A percentile compares a stretch with the other conserved stretches of the same genome.
phyloP scores from a whole-genome alignment of 1,140 invertebrate genomes.

The Orchesella cincta region DNA sequence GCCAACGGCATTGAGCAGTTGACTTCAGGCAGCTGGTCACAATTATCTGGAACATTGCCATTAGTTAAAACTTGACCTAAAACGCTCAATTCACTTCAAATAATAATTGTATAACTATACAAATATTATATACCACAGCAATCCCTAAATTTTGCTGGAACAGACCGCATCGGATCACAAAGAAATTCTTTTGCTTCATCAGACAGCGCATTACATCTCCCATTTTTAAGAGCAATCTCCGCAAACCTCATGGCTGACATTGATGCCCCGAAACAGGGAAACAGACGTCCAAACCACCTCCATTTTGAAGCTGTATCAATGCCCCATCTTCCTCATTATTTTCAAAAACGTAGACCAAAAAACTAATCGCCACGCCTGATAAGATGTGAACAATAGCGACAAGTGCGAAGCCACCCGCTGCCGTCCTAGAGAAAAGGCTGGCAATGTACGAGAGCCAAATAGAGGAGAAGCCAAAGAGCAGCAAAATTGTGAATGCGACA shows the following conservation, averaged over 20 bases:
- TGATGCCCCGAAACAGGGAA: not conserved
- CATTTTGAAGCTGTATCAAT: not conserved
- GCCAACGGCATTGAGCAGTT: conserved; percentile 45
- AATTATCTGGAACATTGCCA: not conserved
- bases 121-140: not conserved
- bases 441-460: conserved; percentile 48
- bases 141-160: not conserved
- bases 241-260: not conserved
- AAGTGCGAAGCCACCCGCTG: conserved; percentile 45
- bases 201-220: not conserved
- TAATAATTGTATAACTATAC: not conserved
- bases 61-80: not conserved
- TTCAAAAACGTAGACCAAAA: not conserved
- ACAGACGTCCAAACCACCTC: not conserved
- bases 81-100: too few relatives aligned
- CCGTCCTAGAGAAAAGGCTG: conserved; percentile 34
- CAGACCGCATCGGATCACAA: not conserved
- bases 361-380: conserved; percentile 33
- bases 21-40: too few relatives aligned
- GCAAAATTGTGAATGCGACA: conserved; percentile 34
- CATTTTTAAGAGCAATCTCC: not conserved
- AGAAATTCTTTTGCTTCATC: too few relatives aligned
- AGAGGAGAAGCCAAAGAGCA: conserved; percentile 44
- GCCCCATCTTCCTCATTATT: not conserved
- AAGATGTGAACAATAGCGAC: conserved; percentile 42